phyloP scores from a whole-genome alignment of 2,888 invertebrate species.

The Macrostomum cliftonense region DNA sequence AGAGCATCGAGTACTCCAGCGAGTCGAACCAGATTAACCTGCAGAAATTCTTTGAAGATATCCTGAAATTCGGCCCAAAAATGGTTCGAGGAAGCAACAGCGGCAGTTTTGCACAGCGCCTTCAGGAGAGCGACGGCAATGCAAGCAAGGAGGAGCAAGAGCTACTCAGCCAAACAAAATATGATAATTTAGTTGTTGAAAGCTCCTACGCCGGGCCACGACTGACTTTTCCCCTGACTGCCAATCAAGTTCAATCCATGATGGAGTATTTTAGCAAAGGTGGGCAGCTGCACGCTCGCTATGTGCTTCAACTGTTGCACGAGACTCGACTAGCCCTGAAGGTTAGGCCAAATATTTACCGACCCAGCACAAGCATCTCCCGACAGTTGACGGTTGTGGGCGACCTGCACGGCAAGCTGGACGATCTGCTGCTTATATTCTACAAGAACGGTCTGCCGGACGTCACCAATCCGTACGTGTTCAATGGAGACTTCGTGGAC shows the following conservation, averaged over 20 bases:
- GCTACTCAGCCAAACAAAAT: constrained; percentile 34
- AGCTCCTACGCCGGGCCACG: constrained; percentile 56
- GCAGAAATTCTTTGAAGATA: constrained; percentile 21
- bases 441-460: constrained; percentile 84
- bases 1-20: constrained; percentile 76
- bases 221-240: constrained; percentile 59
- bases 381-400: constrained; percentile 78
- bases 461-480: constrained; percentile 72
- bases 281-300: constrained; percentile 61
- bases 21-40: constrained; percentile 88
- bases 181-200: constrained; percentile 43
- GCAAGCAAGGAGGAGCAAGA: constrained; percentile 20
- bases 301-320: constrained; percentile 61
- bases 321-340: constrained; percentile 57
- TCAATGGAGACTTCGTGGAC: constrained; percentile 88
- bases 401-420: constrained; percentile 77
- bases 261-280: constrained; percentile 58
- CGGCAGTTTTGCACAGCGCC: too few species aligned
- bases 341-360: constrained; percentile 60
- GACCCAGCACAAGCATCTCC: constrained; percentile 65
- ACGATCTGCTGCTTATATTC: constrained; percentile 71
- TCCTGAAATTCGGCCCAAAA: neutral
- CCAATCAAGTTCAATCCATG: constrained; percentile 57
- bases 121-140: constrained; percentile 11
- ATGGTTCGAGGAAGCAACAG: neutral